Conservation (phyloP, 2,888 invertebrate genomes). For the Pasiphila rectangulata region DNA sequence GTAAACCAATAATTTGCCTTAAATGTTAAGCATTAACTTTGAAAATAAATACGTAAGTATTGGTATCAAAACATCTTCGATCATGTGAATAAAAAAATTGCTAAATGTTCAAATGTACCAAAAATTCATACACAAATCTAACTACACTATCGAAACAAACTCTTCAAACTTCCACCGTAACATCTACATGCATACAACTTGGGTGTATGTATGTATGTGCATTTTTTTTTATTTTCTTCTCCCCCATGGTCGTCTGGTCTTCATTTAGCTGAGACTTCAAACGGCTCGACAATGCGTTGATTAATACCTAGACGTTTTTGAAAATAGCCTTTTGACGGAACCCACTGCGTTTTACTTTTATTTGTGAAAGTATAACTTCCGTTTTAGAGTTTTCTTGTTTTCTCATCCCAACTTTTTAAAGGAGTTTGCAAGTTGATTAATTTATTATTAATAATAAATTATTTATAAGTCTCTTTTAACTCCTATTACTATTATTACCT, state of each 20-base stretch:
- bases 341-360: conserved; percentile 11
- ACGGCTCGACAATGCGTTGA: conserved; percentile 63
- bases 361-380: not conserved
- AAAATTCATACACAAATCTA: not conserved
- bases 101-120: too few species aligned
- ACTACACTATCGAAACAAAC: not conserved
- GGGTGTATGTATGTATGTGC: conserved; percentile 50
- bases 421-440: too few species aligned
- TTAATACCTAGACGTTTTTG: conserved; percentile 49
- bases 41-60: too few species aligned
- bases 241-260: conserved; percentile 74
- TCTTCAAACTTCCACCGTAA: conserved; percentile 36
- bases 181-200: conserved; percentile 67
- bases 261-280: conserved; percentile 66
- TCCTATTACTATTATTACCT: too few species aligned
- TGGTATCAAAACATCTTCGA: too few species aligned
- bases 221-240: conserved; percentile 69
- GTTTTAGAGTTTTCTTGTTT: too few species aligned
- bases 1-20: too few species aligned
- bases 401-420: too few species aligned
- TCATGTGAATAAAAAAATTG: too few species aligned
- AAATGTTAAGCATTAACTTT: too few species aligned
- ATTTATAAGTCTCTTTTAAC: too few species aligned
- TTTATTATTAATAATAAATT: too few species aligned
- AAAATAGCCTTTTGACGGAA: conserved; percentile 19